Evolutionary conservation across 2,888 invertebrate genomes (phyloP).

Genomic region (Xylocampa areola): DNA sequence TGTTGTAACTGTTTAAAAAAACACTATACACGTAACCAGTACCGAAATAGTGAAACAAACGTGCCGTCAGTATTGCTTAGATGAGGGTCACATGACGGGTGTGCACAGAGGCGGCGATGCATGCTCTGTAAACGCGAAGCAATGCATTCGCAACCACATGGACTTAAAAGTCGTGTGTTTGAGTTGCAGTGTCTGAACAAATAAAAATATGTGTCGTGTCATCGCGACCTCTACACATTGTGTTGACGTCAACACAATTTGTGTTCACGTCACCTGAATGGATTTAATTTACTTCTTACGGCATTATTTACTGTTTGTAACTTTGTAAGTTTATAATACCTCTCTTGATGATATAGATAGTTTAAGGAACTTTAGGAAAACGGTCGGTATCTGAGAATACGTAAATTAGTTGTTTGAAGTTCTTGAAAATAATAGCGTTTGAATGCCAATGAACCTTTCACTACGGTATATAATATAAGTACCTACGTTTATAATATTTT

Average conservation of each 20-base stretch:
- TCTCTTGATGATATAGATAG: not conserved
- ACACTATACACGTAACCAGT: not conserved
- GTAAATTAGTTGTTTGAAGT: too few relatives aligned
- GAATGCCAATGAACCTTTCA: too few relatives aligned
- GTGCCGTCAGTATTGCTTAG: not conserved
- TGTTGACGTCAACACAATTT: not conserved
- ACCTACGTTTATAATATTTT: too few relatives aligned
- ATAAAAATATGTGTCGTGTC: not conserved
- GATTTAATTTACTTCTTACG: not conserved
- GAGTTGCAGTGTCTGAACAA: not conserved
- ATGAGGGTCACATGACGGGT: not conserved
- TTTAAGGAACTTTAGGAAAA: not conserved
- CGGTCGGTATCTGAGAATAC: not conserved
- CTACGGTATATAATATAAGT: too few relatives aligned
- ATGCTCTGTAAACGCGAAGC: not conserved
- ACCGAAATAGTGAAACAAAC: not conserved
- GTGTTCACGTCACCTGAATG: not conserved
- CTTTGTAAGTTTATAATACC: not conserved
- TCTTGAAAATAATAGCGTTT: too few relatives aligned
- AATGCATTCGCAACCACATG: not conserved
- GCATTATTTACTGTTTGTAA: not conserved
- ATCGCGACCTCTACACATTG: not conserved
- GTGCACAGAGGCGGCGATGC: not conserved
- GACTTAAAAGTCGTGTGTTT: not conserved
- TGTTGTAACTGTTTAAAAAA: constrained; percentile 1